Percentiles rank a stretch among this genome's conserved stretches.
phyloP scores from a whole-genome alignment of 1,140 invertebrate genomes.

The Phymorhynchus buccinoides region DNA sequence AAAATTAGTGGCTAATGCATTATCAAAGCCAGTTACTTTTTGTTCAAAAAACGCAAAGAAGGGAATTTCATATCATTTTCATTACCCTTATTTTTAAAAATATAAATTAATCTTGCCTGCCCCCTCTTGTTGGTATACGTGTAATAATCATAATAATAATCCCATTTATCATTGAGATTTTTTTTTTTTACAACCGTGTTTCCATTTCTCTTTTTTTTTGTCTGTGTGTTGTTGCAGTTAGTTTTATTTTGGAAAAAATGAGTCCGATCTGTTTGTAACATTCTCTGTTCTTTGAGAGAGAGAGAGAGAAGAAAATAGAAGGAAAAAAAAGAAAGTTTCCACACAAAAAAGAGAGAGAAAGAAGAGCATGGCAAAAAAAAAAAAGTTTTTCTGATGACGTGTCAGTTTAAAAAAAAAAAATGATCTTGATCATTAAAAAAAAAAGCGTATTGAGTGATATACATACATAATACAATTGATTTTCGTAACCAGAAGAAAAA shows the following conservation, averaged over 20 bases:
- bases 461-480: no score
- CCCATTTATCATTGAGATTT: background rate
- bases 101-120: no score
- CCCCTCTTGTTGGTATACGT: background rate
- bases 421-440: background rate
- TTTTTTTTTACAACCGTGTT: background rate
- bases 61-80: slow-evolving; percentile 4
- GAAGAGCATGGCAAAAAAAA: background rate
- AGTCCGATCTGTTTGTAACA: background rate
- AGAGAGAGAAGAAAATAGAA: background rate
- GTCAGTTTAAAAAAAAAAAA: no score
- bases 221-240: background rate
- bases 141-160: background rate
- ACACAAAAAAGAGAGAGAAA: background rate
- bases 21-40: no score
- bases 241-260: background rate
- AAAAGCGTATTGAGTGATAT: slow-evolving; percentile 23
- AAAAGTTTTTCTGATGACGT: slow-evolving; percentile 5
- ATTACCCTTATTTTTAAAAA: background rate
- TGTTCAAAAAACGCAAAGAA: background rate
- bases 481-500: slow-evolving; percentile 27
- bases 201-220: background rate
- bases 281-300: background rate
- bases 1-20: background rate
- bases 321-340: background rate